Percentiles rank a stretch among this genome's conserved stretches.
These are phyloP conservation scores for Oostethus manadensis DNA, from an alignment of 2,113 vertebrate genomes.

Conservation along the genomic window DNA sequence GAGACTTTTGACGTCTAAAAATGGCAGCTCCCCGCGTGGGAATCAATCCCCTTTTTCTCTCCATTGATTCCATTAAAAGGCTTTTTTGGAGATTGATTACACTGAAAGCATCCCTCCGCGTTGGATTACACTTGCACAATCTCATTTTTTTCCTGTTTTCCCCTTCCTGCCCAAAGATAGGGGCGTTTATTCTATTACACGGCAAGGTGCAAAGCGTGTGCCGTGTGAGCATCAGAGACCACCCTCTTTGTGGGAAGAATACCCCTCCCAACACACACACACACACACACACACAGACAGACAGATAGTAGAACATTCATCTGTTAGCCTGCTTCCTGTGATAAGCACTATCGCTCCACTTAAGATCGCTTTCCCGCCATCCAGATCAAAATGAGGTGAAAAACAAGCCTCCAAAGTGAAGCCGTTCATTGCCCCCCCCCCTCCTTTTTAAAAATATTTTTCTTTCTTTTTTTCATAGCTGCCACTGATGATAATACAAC, in stretches of 20 bases:
- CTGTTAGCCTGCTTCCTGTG: slow-evolving; percentile 40
- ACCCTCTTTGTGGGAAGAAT: slow-evolving; percentile 45
- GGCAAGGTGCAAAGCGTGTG: slow-evolving; percentile 45
- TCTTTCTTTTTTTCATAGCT: background rate
- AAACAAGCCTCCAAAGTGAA: slow-evolving; percentile 18
- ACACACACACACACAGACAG: background rate
- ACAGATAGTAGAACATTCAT: slow-evolving; percentile 33
- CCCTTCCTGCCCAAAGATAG: slow-evolving; percentile 43
- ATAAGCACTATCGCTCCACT: slow-evolving; percentile 57
- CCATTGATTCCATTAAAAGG: slow-evolving; percentile 77
- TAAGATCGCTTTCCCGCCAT: slow-evolving; percentile 43
- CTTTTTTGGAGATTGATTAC: slow-evolving; percentile 76
- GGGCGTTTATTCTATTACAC: slow-evolving; percentile 65
- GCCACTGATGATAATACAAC: slow-evolving; percentile 15
- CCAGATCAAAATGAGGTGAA: slow-evolving; percentile 40
- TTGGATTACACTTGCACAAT: slow-evolving; percentile 64
- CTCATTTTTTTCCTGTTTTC: slow-evolving; percentile 43
- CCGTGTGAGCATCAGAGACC: slow-evolving; percentile 49
- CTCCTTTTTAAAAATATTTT: background rate
- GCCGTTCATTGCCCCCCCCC: background rate
- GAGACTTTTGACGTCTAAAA: slow-evolving; percentile 70
- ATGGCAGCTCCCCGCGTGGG: slow-evolving; percentile 56
- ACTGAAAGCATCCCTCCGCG: slow-evolving; percentile 66
- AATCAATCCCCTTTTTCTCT: slow-evolving; percentile 67
- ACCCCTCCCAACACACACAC: slow-evolving; percentile 1